Evolutionary conservation across 2,797 vertebrate genomes (phyloP), one percentile per base, ranked within the genome.

Genomic region (Moxostoma hubbsi): DNA sequence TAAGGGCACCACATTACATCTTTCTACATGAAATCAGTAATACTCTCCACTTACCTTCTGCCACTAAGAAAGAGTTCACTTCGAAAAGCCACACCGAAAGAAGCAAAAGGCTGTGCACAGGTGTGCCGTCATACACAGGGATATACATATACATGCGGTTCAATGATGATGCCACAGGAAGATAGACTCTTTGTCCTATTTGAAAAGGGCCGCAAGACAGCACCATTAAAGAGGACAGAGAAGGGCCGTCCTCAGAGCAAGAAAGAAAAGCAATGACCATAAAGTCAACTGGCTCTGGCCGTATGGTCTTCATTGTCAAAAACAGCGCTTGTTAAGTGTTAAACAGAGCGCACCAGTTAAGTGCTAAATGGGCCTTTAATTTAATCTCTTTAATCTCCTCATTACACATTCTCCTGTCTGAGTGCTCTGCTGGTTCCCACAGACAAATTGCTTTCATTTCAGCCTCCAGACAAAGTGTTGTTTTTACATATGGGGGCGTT

Each of bases 331-430:
- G 89, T 92, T 93, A 89, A 90, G 87, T 78, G 81, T 81, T 79
- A 86, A 80, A 88, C 89, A 91, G 88, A 91, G 88, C 12, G 0
- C 84, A 87, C 75, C 90, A 72, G 86, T 92, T 91, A 88, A 91
- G 81, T 74, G 81, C 13, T 88, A 91, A 92, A 91, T 85, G 62
- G 90, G 86, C 74, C 83, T 85, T 93, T 93, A 92, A 94, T n/a
- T 93, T 92, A 90, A 92, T 90, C 77, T 74, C 72, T 85, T 93
- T 92, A 90, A 93, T 90, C 88, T 85, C 86, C 92, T 92, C 90
- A 93, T 95, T 93, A 94, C 89, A 89, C 93, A 94, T 95, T 95
- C 93, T 93, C 91, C 77, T 82, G 80, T 75, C 91, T 86, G 89
- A 91, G 93, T 94, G 91, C 85, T 85, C 73, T 86, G 50, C 77